phyloP scores from a whole-genome alignment of 2,113 vertebrate species.

The Paralichthys olivaceus region DNA sequence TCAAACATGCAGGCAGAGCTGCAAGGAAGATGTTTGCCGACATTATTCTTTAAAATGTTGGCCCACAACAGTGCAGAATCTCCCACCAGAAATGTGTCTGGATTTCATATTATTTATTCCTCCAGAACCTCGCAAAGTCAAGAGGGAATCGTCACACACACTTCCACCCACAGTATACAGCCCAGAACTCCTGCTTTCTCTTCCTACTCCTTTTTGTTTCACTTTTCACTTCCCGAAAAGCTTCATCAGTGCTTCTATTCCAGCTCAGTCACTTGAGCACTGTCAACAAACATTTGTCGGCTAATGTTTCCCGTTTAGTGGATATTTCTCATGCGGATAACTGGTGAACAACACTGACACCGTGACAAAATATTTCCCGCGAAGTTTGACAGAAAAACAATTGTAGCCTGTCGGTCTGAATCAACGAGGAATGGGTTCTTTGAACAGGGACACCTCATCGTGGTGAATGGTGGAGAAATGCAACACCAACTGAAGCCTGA shows the following conservation, averaged over 20 bases:
- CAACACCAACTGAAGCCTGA: neutral
- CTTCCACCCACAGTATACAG: neutral
- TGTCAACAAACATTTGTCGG: neutral
- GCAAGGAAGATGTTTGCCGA: conserved; percentile 1
- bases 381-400: neutral
- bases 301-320: neutral
- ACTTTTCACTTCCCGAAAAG: neutral
- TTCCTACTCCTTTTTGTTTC: neutral
- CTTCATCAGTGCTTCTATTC: neutral
- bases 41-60: conserved; percentile 4
- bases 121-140: neutral
- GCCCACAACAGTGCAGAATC: neutral
- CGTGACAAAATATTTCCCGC: neutral
- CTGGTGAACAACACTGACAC: neutral
- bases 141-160: neutral
- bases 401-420: neutral
- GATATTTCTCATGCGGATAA: neutral
- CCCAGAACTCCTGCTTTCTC: neutral
- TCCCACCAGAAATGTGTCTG: neutral
- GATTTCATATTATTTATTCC: conserved; percentile 15
- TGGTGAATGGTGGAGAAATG: neutral
- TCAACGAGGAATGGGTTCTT: neutral
- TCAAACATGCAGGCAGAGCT: neutral
- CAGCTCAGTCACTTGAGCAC: neutral
- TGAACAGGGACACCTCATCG: neutral